phyloP scores from a whole-genome alignment of 2,888 invertebrate genomes.

The Dendrolimus houi region DNA sequence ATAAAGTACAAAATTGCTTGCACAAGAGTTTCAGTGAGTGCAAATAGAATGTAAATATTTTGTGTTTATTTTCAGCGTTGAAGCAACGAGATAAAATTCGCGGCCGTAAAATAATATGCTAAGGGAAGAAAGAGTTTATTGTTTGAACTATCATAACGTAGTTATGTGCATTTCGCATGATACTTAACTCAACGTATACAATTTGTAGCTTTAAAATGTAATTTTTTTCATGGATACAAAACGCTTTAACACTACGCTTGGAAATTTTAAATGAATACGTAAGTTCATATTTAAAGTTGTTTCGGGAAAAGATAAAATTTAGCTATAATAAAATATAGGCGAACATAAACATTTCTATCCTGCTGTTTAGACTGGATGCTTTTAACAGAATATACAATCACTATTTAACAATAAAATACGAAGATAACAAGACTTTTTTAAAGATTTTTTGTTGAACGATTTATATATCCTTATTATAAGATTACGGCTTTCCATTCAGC shows the following conservation, averaged over 20 bases:
- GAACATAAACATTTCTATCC: conserved; percentile 6
- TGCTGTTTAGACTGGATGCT: conserved; percentile 6
- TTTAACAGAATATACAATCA: conserved; percentile 6
- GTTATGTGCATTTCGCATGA: conserved; percentile 28
- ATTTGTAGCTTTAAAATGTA: conserved; percentile 30
- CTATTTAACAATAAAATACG: conserved; percentile 6
- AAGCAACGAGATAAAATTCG: conserved; percentile 55
- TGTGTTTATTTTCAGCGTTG: conserved; percentile 50
- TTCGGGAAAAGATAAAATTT: conserved; percentile 7
- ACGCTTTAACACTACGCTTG: conserved; percentile 11
- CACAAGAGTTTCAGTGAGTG: conserved; percentile 26
- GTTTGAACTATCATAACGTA: conserved; percentile 41
- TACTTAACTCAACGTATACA: conserved; percentile 32
- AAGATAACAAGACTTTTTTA: conserved; percentile 5
- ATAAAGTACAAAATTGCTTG: conserved; percentile 37
- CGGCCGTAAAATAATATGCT: conserved; percentile 49
- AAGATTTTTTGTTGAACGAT: conserved; percentile 4
- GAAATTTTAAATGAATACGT: conserved; percentile 21
- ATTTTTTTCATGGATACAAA: conserved; percentile 32
- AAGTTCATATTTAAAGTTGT: conserved; percentile 18
- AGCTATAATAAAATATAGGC: conserved; percentile 6
- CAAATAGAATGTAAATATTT: conserved; percentile 45
- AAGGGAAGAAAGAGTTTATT: conserved; percentile 44
- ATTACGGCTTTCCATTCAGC: not conserved
- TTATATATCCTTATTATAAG: conserved; percentile 3